Evolutionary conservation across 1,140 invertebrate genomes (phyloP), one percentile per base, ranked within the genome.

Genomic region (Acyrthosiphon pisum): DNA sequence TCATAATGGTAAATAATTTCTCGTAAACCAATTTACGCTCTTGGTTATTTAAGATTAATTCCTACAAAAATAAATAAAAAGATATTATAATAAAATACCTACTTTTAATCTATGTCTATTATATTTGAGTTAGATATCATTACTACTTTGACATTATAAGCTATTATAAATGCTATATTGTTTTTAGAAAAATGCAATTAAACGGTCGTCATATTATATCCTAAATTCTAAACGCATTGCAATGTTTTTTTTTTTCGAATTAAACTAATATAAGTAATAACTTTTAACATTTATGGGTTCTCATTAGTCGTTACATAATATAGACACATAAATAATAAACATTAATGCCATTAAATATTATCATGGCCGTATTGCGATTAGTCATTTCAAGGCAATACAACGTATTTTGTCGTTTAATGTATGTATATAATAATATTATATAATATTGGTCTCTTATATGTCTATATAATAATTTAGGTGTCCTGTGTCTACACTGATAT

Each of bases 291-390:
- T 83, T 83, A 83, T 83, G 76, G 76, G 35, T 83, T 83, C 20
- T 23, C 22, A 83, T 83, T 41, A 41, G 41, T 41, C 41, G 41
- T 41, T n/a, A 76, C 14, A n/a, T 76, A 76, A 76, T 76, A 76
- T 20, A 76, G 60, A 18, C 14, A 18, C 18, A 35, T 76, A n/a
- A 76, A 76, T 76, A 76, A 76, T 76, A 20, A 76, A 76, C 60
- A n/a, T 76, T 76, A 76, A 76, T 68, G 60, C 60, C 60, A 76
- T 76, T 68, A 68, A 76, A n/a, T n/a, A 76, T 76, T 76, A 76
- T 76, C n/a, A 76, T 76, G 18, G 14, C 1, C 60, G 60, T n/a
- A 76, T 68, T 76, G n/a, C 60, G n/a, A 76, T 76, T 76, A 14
- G 3, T 76, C 60, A 76, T 76, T n/a, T 76, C 30, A 76, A 30